Conservation (phyloP, 1,140 invertebrate genomes). For the Drosophila bocki region DNA sequence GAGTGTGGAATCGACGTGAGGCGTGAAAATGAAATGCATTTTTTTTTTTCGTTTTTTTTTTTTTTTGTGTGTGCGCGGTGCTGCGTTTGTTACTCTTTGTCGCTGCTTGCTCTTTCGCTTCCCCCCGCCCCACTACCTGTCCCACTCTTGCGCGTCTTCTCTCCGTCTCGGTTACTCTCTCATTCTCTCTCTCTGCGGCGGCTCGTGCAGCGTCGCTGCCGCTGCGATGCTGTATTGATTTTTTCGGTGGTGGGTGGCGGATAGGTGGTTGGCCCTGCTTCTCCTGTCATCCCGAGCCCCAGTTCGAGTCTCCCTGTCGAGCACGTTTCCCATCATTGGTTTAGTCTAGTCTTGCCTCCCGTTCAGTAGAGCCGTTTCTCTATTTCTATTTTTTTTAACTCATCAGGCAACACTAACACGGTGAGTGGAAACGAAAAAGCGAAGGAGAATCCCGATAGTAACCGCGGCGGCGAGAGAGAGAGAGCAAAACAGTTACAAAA, state of each 20-base stretch:
- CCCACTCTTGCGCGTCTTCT: constrained; percentile 15
- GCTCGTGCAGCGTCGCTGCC: constrained; percentile 53
- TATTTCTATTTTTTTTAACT: constrained; percentile 35
- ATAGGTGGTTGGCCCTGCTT: constrained; percentile 20
- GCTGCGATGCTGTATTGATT: constrained; percentile 80
- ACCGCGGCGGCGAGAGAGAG: not conserved
- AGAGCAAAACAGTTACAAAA: constrained; percentile 27
- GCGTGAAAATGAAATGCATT: constrained; percentile 43
- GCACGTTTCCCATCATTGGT: not conserved
- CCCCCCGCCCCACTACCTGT: constrained; percentile 18
- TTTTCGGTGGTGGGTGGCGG: constrained; percentile 51
- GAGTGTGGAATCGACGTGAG: constrained; percentile 13
- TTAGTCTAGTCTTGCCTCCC: constrained; percentile 3
- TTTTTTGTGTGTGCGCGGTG: constrained; percentile 7
- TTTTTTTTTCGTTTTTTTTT: constrained; percentile 4
- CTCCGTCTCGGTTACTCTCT: constrained; percentile 31
- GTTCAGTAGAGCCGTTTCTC: constrained; percentile 16
- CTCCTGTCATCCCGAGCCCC: constrained; percentile 4
- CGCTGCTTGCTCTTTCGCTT: constrained; percentile 4
- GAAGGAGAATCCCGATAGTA: constrained; percentile 4
- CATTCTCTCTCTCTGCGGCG: constrained; percentile 19
- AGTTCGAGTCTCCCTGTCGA: not conserved
- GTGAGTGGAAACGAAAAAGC: not conserved
- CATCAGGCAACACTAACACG: constrained; percentile 5
- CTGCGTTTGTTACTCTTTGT: constrained; percentile 16